Evolutionary conservation across 2,888 invertebrate species (phyloP).

Genomic region (Euclidia mi): DNA sequence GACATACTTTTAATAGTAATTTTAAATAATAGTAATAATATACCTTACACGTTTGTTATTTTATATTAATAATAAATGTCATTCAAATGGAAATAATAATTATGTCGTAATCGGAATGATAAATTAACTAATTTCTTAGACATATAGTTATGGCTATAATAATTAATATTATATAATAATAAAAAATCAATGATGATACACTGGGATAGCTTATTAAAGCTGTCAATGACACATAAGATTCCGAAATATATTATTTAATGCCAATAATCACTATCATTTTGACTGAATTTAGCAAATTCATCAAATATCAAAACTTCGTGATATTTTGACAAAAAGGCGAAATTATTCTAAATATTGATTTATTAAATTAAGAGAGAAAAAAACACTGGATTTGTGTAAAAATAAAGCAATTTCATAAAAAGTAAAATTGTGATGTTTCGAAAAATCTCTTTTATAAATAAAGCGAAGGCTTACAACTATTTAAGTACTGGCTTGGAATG

Average conservation of each 20-base stretch:
- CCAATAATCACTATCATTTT: too few relatives aligned
- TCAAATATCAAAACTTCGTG: too few relatives aligned
- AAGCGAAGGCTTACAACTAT: conserved; percentile 57
- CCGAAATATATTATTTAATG: neutral
- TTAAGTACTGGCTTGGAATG: conserved; percentile 85
- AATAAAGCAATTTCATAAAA: too few relatives aligned
- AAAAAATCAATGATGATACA: conserved; percentile 14
- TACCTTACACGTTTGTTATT: too few relatives aligned
- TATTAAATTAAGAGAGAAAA: too few relatives aligned
- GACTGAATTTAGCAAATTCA: too few relatives aligned
- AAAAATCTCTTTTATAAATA: conserved; percentile 6
- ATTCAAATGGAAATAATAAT: conserved; percentile 2
- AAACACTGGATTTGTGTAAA: neutral
- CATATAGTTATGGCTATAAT: neutral
- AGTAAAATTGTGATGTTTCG: conserved; percentile 4
- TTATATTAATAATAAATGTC: too few relatives aligned
- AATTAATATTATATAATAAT: conserved; percentile 12
- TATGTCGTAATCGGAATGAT: neutral
- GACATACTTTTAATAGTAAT: neutral
- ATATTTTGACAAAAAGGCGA: too few relatives aligned
- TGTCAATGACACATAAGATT: conserved; percentile 36
- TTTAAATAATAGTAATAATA: conserved; percentile 3
- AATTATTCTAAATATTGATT: too few relatives aligned
- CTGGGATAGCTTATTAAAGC: conserved; percentile 23
- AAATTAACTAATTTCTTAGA: neutral